These are phyloP conservation scores for Nettapus auritus DNA, from an alignment of 2,113 vertebrate genomes.

Conservation along the genomic window DNA sequence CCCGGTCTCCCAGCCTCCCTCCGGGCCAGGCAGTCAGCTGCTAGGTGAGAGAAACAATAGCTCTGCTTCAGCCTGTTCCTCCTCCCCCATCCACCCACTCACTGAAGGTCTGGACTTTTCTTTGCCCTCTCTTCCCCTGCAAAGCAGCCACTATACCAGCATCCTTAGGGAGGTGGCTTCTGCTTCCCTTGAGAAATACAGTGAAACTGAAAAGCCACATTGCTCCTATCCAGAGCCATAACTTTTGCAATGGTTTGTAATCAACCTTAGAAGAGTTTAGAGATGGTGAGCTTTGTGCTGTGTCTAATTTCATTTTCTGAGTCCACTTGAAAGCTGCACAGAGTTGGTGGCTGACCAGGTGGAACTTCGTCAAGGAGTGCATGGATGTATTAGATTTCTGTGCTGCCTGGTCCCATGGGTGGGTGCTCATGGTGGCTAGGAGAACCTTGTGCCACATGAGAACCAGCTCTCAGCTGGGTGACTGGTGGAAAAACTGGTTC, in stretches of 20 bases:
- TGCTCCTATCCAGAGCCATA: neutral
- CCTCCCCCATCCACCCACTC: neutral
- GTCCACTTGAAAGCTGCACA: neutral
- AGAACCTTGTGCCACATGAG: neutral
- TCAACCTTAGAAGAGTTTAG: neutral
- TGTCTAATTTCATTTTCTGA: neutral
- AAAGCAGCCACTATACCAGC: neutral
- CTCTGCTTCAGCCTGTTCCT: neutral
- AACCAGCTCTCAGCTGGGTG: neutral
- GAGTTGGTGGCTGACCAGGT: neutral
- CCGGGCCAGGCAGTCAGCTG: conserved; percentile 22
- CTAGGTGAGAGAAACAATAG: conserved; percentile 42
- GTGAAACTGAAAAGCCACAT: neutral
- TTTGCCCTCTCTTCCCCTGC: neutral
- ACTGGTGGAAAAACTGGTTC: neutral
- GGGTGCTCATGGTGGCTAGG: neutral
- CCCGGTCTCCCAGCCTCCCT: neutral
- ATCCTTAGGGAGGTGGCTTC: neutral
- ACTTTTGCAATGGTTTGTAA: neutral
- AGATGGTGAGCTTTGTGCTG: neutral
- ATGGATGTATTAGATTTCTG: neutral
- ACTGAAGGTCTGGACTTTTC: neutral
- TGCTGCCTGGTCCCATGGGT: neutral
- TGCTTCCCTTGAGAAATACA: neutral
- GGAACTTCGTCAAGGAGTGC: neutral